phyloP scores from a whole-genome alignment of 2,113 vertebrate genomes.

The Spheniscus mendiculus region DNA sequence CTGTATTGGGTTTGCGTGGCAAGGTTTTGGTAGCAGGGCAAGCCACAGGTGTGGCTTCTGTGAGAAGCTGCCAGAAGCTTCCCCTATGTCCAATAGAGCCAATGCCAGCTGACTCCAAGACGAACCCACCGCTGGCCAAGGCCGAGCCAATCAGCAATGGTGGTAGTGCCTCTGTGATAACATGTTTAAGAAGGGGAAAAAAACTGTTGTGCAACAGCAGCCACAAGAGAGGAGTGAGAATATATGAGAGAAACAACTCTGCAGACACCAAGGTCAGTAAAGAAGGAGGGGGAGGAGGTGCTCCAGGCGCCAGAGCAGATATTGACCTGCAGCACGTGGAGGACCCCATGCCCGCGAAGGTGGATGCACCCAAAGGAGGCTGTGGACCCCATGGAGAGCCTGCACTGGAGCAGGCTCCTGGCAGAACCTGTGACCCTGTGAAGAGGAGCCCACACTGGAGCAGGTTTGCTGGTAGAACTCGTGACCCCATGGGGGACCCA shows the following conservation, averaged over 20 bases:
- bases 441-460: not conserved
- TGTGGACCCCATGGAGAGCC: not conserved
- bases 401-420: not conserved
- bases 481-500: not conserved
- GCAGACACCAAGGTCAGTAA: not conserved
- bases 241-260: not conserved
- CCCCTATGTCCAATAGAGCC: not conserved
- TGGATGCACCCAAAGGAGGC: not conserved
- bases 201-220: not conserved
- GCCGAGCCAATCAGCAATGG: not conserved
- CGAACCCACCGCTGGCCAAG: not conserved
- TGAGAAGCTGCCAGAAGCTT: not conserved
- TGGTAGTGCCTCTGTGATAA: not conserved
- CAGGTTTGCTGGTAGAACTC: not conserved
- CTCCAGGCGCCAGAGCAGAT: not conserved
- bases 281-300: not conserved
- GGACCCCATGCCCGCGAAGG: not conserved
- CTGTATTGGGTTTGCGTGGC: not conserved
- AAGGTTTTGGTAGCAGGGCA: not conserved
- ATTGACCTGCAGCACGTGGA: not conserved
- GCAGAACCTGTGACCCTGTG: not conserved
- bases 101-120: not conserved
- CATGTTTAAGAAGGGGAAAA: not conserved
- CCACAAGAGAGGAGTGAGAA: not conserved
- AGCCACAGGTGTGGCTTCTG: accelerated